Base-by-base conservation (phyloP, 2,888 invertebrate species). In the Clivina fossor region DNA sequence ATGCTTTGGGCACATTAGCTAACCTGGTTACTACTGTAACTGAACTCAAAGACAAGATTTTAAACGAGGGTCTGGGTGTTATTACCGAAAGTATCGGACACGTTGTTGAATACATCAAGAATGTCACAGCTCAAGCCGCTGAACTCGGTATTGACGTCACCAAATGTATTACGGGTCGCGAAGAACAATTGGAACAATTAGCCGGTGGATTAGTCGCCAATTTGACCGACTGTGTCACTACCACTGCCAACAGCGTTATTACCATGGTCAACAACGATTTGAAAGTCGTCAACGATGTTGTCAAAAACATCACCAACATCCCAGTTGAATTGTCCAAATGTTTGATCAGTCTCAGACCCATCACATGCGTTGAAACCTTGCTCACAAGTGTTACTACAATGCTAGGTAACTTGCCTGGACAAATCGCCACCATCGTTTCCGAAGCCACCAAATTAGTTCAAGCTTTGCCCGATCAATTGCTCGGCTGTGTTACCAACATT, bases 91-190 rank as follows among this genome's bases (percentile, higher is more conserved):
- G 5, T 13, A 8, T 43, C 26, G 43, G 11, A 4, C 5, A 26
- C 2, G 24, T 20, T 9, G 11, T 13, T 1, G 26, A 22, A 4
- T 24, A 11, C 13, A 43, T 43, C 15, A 7, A 11, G 11, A 26
- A 43, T 11, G 26, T 8, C 5, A 24, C 43, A 22, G 5, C 22
- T 8, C 13, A 43, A 26, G 43, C 43, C 4, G 20, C 22, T 7
- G 5, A 24, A 26, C 43, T 43, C 1, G 43, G 43, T 13, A 24
- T 43, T 43, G 26, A 43, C 26, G 16, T 43, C 24, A 11, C 5
- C 16, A 9, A 2, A 24, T 43, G 43, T 16, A 7, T 43, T 13
- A 16, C 5, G 5, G 43, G 43, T 16, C 22, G 15, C 22, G 2
- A 43, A 3, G 43, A 43, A 4, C 24, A 43, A 43, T 22, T 43